Conservation (phyloP, 2,888 invertebrate genomes). For the Gibbula magus region DNA sequence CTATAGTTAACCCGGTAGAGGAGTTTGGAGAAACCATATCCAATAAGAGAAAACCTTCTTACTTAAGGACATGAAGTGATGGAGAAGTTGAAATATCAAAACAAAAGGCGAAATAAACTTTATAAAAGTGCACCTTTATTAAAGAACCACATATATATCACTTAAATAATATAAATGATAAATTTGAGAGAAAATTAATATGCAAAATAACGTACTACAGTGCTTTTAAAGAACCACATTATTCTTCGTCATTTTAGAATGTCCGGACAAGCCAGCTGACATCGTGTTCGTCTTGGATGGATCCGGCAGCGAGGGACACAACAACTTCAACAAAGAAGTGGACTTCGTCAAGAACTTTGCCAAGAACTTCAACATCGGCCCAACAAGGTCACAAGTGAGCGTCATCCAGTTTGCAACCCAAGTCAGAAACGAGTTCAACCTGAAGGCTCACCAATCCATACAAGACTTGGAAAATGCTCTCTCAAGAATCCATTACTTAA, state of each 20-base stretch:
- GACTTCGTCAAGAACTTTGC: conserved; percentile 37
- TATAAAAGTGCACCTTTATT: too few relatives aligned
- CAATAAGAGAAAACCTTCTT: too few relatives aligned
- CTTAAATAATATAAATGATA: too few relatives aligned
- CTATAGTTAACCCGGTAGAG: too few relatives aligned
- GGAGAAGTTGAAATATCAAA: too few relatives aligned
- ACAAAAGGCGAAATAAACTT: too few relatives aligned
- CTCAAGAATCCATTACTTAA: conserved; percentile 41
- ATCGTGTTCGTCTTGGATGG: conserved; percentile 41
- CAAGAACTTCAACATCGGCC: conserved; percentile 39
- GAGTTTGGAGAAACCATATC: too few relatives aligned
- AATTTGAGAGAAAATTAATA: too few relatives aligned
- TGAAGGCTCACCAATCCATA: conserved; percentile 46
- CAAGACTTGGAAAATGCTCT: conserved; percentile 41
- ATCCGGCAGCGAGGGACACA: conserved; percentile 43
- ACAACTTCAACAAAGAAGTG: conserved; percentile 48
- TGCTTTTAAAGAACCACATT: too few relatives aligned
- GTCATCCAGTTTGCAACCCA: conserved; percentile 47
- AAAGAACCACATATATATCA: too few relatives aligned
- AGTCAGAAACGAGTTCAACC: conserved; percentile 44
- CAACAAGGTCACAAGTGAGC: conserved; percentile 45
- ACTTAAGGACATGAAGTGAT: too few relatives aligned
- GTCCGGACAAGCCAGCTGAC: neutral
- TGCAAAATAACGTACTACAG: too few relatives aligned
- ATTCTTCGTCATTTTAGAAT: neutral